A percentile compares a stretch with the other conserved stretches of the same genome.
These are phyloP conservation scores for Drosophila multiciliata DNA, from an alignment of 2,888 invertebrate genomes.

Conservation along the genomic window DNA sequence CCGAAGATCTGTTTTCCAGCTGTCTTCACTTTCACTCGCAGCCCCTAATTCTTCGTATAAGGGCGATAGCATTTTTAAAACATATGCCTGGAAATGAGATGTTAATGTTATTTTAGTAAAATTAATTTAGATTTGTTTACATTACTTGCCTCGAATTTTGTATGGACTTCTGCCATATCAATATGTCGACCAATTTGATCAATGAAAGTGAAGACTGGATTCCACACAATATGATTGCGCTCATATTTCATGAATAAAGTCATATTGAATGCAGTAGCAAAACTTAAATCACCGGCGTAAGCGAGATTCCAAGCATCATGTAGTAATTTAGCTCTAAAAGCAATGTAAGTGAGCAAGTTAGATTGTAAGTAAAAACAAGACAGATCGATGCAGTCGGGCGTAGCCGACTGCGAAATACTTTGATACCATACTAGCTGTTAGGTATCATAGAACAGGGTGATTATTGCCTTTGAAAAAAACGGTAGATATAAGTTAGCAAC, in stretches of 20 bases:
- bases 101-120: no score
- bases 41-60: conserved; percentile 89
- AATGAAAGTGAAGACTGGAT: conserved; percentile 92
- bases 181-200: conserved; percentile 92
- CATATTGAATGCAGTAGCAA: conserved; percentile 91
- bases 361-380: background rate
- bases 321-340: conserved; percentile 71
- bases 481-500: no score
- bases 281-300: conserved; percentile 89
- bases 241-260: conserved; percentile 91
- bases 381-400: no score
- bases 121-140: background rate
- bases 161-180: conserved; percentile 88
- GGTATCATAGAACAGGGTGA: no score
- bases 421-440: no score
- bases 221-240: conserved; percentile 91
- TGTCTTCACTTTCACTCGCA: conserved; percentile 87
- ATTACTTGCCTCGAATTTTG: conserved; percentile 89
- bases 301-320: conserved; percentile 82
- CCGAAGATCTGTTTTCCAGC: conserved; percentile 89
- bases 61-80: conserved; percentile 89
- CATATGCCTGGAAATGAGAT: conserved; percentile 87
- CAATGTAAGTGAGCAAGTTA: background rate
- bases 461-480: no score
- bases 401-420: no score